Base-by-base conservation (phyloP, 30 jellyfish, hydroid and myxozoan species). In the Aurelia sp. region DNA sequence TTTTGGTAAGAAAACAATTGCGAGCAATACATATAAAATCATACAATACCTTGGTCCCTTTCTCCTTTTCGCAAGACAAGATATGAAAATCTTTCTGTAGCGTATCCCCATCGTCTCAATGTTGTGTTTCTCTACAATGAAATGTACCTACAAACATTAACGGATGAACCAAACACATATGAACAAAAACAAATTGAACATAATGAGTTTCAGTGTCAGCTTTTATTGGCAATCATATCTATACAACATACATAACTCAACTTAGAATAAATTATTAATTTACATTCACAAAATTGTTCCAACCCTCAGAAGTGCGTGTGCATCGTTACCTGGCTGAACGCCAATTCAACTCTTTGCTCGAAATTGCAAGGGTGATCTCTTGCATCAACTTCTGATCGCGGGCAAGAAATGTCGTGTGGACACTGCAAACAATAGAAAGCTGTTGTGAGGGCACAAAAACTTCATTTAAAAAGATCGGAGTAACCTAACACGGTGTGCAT, bases 291-390 rank as follows among this genome's bases (percentile, higher is more conserved):
- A 13, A 44, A 44, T 61, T 61, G 21, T 21, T 59, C 69, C 16
- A 37, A 3, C 11, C 11, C 52, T 66, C 9, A 7, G 15, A 72
- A 33, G 0, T 11, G 27, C 9, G n/a, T 21, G 66, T 44, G 16
- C 1, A 31, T 0, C 16, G 53, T 13, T 58, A 91, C 98, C 96
- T 88, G 97, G 59, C 93, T n/a, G 73, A 88, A 86, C 11, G 98
- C 85, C 35, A 93, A 88, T 59, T 89, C 92, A 41, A 89, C 97
- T 84, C 85, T 88, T 64, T 93, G 98, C 16, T 75, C 84, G 57
- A 93, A 93, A 66, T 93, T 93, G 50, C 98, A 93, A 1, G 98
- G 98, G 60, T 93, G 98, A 47, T 88, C 96, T 48, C 98, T 60
- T n/a, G 96, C 66, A 17, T 89, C 97, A 11, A 88, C 96, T 65